Conservation (phyloP, 2,113 vertebrate species). For the Lagopus leucura region DNA sequence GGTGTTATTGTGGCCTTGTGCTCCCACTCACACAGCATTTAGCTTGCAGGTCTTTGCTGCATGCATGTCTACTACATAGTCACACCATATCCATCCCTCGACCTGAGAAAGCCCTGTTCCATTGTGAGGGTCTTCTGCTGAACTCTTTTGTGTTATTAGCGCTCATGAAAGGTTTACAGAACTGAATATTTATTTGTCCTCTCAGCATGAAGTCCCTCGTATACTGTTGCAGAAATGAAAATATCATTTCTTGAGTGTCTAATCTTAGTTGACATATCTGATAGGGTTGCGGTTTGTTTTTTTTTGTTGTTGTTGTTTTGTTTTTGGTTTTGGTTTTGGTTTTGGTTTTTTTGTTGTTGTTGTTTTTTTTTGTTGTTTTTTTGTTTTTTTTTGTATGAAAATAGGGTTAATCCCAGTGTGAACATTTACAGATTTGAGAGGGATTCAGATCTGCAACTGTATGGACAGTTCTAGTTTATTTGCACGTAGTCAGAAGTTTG, state of each 20-base stretch:
- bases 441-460: background rate
- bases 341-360: too few species aligned
- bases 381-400: background rate
- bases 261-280: background rate
- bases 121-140: background rate
- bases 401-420: background rate
- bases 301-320: too few species aligned
- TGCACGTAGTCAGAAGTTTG: background rate
- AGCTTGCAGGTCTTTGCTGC: background rate
- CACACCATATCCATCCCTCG: background rate
- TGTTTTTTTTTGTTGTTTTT: too few species aligned
- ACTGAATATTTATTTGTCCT: conserved; percentile 7
- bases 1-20: fast-evolving
- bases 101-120: fast-evolving
- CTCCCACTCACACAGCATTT: background rate
- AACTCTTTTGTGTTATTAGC: background rate
- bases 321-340: too few species aligned
- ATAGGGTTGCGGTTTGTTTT: background rate
- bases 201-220: background rate
- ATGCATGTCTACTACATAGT: fast-evolving
- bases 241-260: background rate
- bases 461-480: background rate
- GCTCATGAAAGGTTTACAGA: background rate
- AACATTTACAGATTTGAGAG: background rate
- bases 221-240: background rate